phyloP scores from a whole-genome alignment of 2,797 vertebrate species.

The Phoeniculus purpureus region DNA sequence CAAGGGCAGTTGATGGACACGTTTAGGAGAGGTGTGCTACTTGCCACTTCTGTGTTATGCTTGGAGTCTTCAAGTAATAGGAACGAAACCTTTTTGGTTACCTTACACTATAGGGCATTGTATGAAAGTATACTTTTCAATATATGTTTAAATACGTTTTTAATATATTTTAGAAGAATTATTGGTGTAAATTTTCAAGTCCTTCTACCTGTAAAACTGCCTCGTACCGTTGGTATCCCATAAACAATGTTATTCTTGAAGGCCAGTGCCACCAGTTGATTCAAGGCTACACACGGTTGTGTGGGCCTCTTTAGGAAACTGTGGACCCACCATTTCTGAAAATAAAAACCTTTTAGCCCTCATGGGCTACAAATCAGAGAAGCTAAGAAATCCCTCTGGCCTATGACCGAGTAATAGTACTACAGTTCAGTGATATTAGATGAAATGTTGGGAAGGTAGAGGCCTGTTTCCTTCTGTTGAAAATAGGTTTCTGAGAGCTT shows the following conservation, averaged over 20 bases:
- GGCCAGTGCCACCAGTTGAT: background rate
- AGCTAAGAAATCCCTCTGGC: background rate
- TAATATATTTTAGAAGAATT: background rate
- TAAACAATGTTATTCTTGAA: background rate
- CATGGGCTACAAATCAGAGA: background rate
- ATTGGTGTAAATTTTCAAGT: background rate
- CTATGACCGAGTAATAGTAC: background rate
- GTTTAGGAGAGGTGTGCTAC: background rate
- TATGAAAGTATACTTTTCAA: background rate
- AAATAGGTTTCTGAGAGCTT: background rate
- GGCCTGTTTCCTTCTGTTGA: background rate
- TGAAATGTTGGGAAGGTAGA: background rate
- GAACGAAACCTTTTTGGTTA: background rate
- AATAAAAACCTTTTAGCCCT: background rate
- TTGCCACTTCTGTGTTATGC: background rate
- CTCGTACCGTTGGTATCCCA: rapidly evolving
- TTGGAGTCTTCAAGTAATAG: background rate
- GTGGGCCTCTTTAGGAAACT: background rate
- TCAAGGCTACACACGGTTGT: background rate
- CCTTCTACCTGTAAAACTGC: background rate
- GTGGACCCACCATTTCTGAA: background rate
- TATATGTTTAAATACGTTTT: background rate
- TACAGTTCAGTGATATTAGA: rapidly evolving
- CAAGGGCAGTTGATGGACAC: background rate
- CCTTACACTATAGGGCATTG: background rate